A percentile compares a stretch with the other conserved stretches of the same genome.
Conservation (phyloP, 1,140 invertebrate genomes). For the Ceratina australensis region DNA sequence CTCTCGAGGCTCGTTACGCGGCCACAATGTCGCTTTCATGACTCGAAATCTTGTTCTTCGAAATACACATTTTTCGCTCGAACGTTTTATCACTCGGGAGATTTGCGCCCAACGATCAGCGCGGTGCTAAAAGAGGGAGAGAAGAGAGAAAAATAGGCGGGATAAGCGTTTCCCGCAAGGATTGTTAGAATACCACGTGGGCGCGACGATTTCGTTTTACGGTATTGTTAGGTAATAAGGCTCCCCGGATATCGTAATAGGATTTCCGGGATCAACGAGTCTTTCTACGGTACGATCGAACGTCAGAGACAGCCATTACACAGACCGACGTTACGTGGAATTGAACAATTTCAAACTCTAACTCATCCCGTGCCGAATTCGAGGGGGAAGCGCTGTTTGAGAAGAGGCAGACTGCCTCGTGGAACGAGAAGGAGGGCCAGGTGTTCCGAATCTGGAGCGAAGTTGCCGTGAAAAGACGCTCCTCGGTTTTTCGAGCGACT, state of each 20-base stretch:
- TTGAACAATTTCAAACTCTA: constrained; percentile 1
- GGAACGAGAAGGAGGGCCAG: constrained; percentile 14
- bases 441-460: not conserved
- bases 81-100: not conserved
- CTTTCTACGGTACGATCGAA: not conserved
- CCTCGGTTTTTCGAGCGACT: constrained; percentile 33
- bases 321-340: not conserved
- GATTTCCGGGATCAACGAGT: constrained; percentile 55
- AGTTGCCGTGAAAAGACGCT: constrained; percentile 35
- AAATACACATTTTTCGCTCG: not conserved
- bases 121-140: not conserved
- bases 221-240: constrained; percentile 36
- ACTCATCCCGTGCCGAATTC: not conserved
- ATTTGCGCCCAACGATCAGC: not conserved
- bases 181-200: constrained; percentile 45
- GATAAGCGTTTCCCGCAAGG: constrained; percentile 47
- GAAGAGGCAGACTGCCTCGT: constrained; percentile 18
- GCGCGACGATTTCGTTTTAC: constrained; percentile 58
- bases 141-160: constrained; percentile 1
- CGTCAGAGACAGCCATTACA: constrained; percentile 23
- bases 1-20: not conserved
- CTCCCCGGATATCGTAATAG: constrained; percentile 50
- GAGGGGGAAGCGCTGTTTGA: not conserved
- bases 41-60: not conserved
- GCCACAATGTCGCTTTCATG: not conserved